Conservation (phyloP, 2,797 vertebrate species). For the Falco berigora region DNA sequence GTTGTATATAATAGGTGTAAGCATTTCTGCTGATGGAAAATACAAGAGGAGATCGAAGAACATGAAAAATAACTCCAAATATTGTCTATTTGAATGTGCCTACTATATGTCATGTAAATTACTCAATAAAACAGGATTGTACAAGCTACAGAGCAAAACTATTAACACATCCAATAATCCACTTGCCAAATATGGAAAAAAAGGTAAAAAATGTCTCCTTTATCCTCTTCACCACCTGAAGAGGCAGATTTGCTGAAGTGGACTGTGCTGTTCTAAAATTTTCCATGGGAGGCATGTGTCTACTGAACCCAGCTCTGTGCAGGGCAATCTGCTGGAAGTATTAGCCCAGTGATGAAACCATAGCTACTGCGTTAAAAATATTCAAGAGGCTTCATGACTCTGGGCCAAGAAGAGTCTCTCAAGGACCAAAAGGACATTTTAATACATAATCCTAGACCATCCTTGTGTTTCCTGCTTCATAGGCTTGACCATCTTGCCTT, state of each 20-base stretch:
- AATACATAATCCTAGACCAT: background rate
- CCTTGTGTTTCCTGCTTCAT: background rate
- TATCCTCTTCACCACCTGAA: background rate
- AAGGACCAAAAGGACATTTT: background rate
- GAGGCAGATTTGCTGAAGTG: background rate
- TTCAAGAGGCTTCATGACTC: background rate
- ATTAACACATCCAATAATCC: background rate
- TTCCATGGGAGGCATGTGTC: background rate
- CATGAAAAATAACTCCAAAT: background rate
- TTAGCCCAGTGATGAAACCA: background rate
- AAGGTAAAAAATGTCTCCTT: background rate
- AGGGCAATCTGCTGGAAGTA: background rate
- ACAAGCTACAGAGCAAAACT: constrained; percentile 2
- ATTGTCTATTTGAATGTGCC: background rate
- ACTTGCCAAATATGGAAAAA: background rate
- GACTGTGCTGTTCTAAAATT: background rate
- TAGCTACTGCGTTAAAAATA: background rate
- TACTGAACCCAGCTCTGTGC: background rate
- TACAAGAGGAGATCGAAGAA: background rate
- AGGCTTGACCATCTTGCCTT: background rate
- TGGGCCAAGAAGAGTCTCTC: background rate
- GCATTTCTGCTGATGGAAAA: background rate
- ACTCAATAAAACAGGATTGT: background rate
- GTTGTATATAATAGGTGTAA: background rate
- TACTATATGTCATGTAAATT: constrained; percentile 25